These are phyloP conservation scores for Tetrax tetrax DNA, from an alignment of 2,113 vertebrate species.

Conservation along the genomic window DNA sequence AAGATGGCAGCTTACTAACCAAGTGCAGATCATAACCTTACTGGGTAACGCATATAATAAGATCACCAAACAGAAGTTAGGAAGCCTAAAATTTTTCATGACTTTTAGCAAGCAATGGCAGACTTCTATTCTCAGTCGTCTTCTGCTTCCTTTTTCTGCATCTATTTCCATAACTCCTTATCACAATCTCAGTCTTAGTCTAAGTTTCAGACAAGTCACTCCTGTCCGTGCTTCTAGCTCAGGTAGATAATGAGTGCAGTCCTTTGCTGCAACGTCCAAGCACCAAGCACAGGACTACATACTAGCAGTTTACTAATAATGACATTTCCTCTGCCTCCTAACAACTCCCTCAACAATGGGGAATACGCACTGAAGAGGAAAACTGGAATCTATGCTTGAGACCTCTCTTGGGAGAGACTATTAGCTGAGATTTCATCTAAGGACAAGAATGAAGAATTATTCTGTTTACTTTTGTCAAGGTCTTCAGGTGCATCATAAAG, in stretches of 20 bases:
- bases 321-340: background rate
- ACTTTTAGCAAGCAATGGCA: background rate
- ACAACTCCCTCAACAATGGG: background rate
- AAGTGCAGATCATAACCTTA: background rate
- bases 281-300: background rate
- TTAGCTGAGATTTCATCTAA: background rate
- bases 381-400: background rate
- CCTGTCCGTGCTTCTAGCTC: background rate
- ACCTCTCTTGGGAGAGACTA: background rate
- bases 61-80: background rate
- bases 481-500: background rate
- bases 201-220: background rate
- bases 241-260: accelerated
- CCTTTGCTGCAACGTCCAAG: background rate
- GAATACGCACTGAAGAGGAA: background rate
- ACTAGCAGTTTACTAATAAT: background rate
- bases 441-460: background rate
- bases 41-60: background rate
- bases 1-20: background rate
- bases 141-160: background rate
- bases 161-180: background rate
- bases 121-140: background rate
- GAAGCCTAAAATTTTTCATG: background rate
- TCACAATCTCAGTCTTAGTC: background rate
- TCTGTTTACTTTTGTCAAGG: background rate